Evolutionary conservation across 1,140 invertebrate genomes (phyloP).

Genomic region (Neoseiulus cucumeris): DNA sequence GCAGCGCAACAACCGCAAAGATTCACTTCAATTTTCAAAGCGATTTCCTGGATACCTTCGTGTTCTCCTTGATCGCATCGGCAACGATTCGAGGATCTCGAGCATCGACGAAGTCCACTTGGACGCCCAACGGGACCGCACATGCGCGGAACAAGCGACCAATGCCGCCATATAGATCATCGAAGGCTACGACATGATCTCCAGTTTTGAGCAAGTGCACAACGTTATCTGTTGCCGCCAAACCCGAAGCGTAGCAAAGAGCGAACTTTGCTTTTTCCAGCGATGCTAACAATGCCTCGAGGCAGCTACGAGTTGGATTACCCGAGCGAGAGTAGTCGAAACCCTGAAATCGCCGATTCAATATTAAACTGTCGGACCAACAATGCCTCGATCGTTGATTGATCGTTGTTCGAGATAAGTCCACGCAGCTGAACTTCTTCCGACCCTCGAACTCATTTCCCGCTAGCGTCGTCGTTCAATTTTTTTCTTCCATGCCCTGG

Average conservation of each 20-base stretch:
- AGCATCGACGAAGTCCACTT: slow-evolving; percentile 59
- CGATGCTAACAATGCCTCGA: slow-evolving; percentile 72
- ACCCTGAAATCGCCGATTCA: slow-evolving; percentile 35
- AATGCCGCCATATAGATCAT: slow-evolving; percentile 92
- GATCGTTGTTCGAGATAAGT: not conserved
- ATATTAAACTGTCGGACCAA: no score
- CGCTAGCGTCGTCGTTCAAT: no score
- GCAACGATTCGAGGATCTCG: slow-evolving; percentile 43
- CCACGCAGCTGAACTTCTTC: not conserved
- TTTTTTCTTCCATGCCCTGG: no score
- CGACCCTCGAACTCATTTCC: not conserved
- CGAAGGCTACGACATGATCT: slow-evolving; percentile 72
- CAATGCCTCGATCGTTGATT: not conserved
- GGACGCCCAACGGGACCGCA: slow-evolving; percentile 43
- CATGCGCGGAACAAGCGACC: slow-evolving; percentile 40
- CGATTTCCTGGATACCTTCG: slow-evolving; percentile 41
- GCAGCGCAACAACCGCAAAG: not conserved
- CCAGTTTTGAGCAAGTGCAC: slow-evolving; percentile 52
- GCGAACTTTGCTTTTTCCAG: slow-evolving; percentile 69
- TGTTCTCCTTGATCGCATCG: slow-evolving; percentile 52
- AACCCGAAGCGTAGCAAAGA: slow-evolving; percentile 66
- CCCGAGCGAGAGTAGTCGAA: slow-evolving; percentile 83
- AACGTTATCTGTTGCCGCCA: slow-evolving; percentile 59
- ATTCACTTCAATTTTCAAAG: not conserved
- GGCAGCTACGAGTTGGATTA: slow-evolving; percentile 72